Conservation (phyloP, 2,113 vertebrate genomes). For the Lepidothrix coronata region DNA sequence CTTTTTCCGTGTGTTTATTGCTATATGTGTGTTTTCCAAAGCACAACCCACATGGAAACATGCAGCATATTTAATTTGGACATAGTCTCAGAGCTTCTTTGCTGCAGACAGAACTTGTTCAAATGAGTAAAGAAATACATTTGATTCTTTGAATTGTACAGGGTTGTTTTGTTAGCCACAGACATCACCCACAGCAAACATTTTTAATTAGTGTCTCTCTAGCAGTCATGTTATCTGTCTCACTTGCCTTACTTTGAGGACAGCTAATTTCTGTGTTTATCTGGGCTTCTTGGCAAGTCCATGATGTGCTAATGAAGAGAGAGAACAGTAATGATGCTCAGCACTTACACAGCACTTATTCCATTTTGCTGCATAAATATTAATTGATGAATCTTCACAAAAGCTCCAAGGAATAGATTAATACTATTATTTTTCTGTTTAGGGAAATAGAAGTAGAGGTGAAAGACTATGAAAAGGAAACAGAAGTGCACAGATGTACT, state of each 20-base stretch:
- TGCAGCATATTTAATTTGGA: not conserved
- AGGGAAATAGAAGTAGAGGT: not conserved
- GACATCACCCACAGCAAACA: not conserved
- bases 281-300: not conserved
- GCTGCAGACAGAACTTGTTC: not conserved
- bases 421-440: conserved; percentile 30
- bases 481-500: not conserved
- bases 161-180: not conserved
- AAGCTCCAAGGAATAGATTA: not conserved
- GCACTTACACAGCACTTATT: not conserved
- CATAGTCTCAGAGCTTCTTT: not conserved
- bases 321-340: conserved; percentile 21
- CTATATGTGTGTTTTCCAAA: not conserved
- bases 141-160: not conserved
- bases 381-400: conserved; percentile 18
- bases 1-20: not conserved
- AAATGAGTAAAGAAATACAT: not conserved
- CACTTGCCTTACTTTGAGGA: not conserved
- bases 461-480: not conserved
- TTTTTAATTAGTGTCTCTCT: not conserved
- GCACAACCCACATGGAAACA: not conserved
- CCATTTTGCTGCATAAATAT: conserved; percentile 25
- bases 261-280: conserved; percentile 40
- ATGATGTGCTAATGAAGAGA: conserved; percentile 20
- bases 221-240: not conserved